These are phyloP conservation scores for Climacteris rufus DNA, from an alignment of 2,113 vertebrate genomes.

Conservation along the genomic window DNA sequence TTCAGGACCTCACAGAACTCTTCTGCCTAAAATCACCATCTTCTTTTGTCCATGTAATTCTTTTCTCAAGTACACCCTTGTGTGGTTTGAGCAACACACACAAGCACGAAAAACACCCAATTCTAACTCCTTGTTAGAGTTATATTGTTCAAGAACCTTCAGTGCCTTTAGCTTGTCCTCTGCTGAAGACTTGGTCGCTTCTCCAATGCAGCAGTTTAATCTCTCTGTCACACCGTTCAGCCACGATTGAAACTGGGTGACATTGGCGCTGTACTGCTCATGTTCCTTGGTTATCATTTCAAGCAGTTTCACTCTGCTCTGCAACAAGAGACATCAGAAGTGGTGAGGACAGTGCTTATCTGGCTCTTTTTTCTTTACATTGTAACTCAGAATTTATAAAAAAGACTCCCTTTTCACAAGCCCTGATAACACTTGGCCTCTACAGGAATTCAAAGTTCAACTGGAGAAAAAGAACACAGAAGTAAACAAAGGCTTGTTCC, in stretches of 20 bases:
- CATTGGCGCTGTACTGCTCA: conserved; percentile 63
- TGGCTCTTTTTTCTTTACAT: not conserved
- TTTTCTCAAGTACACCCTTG: not conserved
- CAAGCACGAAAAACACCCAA: not conserved
- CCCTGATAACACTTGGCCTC: not conserved
- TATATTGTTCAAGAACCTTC: conserved; percentile 71
- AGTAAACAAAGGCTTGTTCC: not conserved
- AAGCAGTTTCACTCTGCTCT: conserved; percentile 84
- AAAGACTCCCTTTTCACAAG: not conserved
- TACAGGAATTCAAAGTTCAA: not conserved
- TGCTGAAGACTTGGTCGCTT: not conserved
- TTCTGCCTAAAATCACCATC: not conserved
- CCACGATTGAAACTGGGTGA: conserved; percentile 83
- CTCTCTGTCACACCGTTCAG: conserved; percentile 77
- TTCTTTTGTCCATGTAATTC: not conserved
- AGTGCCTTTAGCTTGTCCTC: conserved; percentile 72
- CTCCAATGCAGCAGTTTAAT: conserved; percentile 71
- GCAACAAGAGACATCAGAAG: conserved; percentile 35
- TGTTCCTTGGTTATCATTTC: conserved; percentile 83
- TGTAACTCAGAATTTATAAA: not conserved
- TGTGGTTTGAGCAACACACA: not conserved
- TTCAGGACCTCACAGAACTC: not conserved
- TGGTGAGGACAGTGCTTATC: not conserved
- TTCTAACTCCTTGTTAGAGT: not conserved
- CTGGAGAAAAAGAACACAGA: not conserved